Evolutionary conservation across 2,113 vertebrate genomes (phyloP).

Genomic region (Elephas maximus): DNA sequence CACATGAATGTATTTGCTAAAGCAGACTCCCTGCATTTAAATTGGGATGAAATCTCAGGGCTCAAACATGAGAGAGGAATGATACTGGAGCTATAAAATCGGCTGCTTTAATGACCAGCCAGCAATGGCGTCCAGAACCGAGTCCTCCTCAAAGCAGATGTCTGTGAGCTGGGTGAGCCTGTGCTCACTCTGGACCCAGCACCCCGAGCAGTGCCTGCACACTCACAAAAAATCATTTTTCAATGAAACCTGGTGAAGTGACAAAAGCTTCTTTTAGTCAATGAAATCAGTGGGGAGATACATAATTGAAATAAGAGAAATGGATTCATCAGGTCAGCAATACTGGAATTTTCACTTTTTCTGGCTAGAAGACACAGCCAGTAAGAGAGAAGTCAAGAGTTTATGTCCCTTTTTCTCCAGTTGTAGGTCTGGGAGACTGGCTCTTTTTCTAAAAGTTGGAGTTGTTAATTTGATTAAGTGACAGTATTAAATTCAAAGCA

Average conservation of each 20-base stretch:
- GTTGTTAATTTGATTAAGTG: not conserved
- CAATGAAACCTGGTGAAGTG: not conserved
- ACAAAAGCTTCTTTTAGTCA: not conserved
- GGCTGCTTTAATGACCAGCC: not conserved
- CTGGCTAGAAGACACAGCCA: not conserved
- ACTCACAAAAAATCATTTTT: accelerated
- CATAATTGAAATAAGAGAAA: not conserved
- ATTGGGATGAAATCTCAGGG: not conserved
- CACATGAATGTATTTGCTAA: accelerated
- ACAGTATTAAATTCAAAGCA: not conserved
- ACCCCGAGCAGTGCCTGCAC: accelerated
- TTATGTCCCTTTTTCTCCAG: not conserved
- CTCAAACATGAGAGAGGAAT: not conserved
- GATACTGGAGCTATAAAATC: not conserved
- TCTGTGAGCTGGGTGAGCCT: too few species aligned
- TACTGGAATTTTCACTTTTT: not conserved
- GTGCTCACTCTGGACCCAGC: not conserved
- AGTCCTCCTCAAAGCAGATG: accelerated
- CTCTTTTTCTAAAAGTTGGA: not conserved
- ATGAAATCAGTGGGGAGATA: not conserved
- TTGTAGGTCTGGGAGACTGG: not conserved
- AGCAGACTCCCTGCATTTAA: not conserved
- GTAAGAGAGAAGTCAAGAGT: not conserved
- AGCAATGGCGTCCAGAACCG: not conserved
- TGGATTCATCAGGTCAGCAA: not conserved